Evolutionary conservation across 2,888 invertebrate species (phyloP).

Genomic region (Priapulus caudatus): DNA sequence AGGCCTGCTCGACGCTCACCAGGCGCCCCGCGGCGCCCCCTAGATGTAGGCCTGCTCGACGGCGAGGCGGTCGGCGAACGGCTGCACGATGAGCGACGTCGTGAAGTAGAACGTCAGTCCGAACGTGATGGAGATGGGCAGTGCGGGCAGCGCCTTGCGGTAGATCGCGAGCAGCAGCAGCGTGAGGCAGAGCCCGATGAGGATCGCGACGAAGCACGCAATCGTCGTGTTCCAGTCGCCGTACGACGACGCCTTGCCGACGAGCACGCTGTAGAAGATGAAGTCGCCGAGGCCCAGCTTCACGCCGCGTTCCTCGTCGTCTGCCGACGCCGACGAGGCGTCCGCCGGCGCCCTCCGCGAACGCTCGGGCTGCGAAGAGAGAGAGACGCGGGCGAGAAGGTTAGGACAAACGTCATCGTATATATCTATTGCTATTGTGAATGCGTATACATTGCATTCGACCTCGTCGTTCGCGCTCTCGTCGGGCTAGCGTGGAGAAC

Average conservation of each 20-base stretch:
- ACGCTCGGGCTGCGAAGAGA: too few relatives aligned
- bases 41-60: slow-evolving; percentile 81
- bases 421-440: too few relatives aligned
- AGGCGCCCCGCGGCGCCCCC: too few relatives aligned
- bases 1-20: too few relatives aligned
- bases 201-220: slow-evolving; percentile 96
- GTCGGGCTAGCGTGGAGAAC: too few relatives aligned
- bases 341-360: too few relatives aligned
- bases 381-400: too few relatives aligned
- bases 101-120: slow-evolving; percentile 96
- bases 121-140: slow-evolving; percentile 96
- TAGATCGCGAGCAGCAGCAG: slow-evolving; percentile 85
- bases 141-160: slow-evolving; percentile 90
- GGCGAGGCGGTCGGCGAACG: slow-evolving; percentile 85
- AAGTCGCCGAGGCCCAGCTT: slow-evolving; percentile 97
- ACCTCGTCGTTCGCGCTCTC: too few relatives aligned
- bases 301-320: slow-evolving; percentile 84
- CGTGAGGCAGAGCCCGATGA: slow-evolving; percentile 92
- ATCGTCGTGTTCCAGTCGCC: slow-evolving; percentile 99
- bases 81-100: slow-evolving; percentile 80
- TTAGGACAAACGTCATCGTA: too few relatives aligned
- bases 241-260: slow-evolving; percentile 95
- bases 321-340: too few relatives aligned
- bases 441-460: too few relatives aligned
- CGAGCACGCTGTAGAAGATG: slow-evolving; percentile 97